A percentile compares a stretch with the other conserved stretches of the same genome.
phyloP scores from a whole-genome alignment of 2,113 vertebrate genomes.

The Neolamprologus sp. region DNA sequence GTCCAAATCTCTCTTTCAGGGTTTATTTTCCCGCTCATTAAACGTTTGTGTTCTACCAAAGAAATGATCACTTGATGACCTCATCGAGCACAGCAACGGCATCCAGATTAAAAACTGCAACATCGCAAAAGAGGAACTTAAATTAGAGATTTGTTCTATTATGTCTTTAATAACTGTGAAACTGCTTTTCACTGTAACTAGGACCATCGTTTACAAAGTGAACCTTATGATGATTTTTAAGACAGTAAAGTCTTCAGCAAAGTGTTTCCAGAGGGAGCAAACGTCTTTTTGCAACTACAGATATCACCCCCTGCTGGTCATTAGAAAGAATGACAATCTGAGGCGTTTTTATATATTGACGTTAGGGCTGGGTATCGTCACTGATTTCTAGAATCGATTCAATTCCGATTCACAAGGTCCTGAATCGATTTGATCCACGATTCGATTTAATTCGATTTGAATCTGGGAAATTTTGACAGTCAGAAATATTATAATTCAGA shows the following conservation, averaged over 20 bases:
- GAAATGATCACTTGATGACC: neutral
- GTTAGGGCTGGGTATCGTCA: too few species aligned
- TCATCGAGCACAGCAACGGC: accelerated
- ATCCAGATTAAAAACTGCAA: neutral
- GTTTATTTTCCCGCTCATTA: neutral
- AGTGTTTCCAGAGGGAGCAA: neutral
- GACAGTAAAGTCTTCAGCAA: neutral
- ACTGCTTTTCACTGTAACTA: neutral
- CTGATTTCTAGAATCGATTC: too few species aligned
- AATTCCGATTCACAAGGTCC: too few species aligned
- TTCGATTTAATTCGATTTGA: too few species aligned
- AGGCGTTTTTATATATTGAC: neutral
- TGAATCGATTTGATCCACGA: too few species aligned
- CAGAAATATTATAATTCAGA: too few species aligned
- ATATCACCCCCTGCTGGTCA: neutral
- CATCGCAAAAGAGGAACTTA: neutral
- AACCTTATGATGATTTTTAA: neutral
- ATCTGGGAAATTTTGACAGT: too few species aligned
- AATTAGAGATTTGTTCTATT: neutral
- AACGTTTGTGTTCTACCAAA: neutral
- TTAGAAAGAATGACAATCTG: neutral
- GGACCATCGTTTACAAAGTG: neutral
- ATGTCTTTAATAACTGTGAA: neutral
- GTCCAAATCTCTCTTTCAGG: neutral
- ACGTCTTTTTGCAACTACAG: neutral